Evolutionary conservation across 2,797 vertebrate genomes (phyloP).

Genomic region (Manis javanica): DNA sequence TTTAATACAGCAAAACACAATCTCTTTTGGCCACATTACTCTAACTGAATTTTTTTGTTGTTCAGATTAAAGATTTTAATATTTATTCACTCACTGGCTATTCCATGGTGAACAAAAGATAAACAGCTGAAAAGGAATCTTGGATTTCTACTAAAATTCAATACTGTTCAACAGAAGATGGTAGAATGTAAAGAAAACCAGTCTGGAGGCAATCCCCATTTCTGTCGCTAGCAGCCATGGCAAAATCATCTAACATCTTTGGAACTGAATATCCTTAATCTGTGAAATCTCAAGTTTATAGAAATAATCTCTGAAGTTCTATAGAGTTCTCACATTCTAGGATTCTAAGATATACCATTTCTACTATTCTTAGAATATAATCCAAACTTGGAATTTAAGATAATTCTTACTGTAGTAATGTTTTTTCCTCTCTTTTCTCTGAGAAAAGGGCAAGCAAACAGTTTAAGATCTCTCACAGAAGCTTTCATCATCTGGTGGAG

Average conservation of each 20-base stretch:
- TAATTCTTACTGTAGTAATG: conserved; percentile 92
- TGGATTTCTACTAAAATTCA: conserved; percentile 38
- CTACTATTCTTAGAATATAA: neutral
- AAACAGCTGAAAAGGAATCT: neutral
- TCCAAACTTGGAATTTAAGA: neutral
- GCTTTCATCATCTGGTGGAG: conserved; percentile 89
- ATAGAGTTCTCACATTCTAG: neutral
- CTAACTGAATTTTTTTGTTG: neutral
- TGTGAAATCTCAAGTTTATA: neutral
- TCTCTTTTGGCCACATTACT: neutral
- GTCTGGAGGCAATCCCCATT: neutral
- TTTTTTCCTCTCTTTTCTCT: conserved; percentile 86
- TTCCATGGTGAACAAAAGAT: neutral
- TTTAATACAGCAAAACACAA: conserved; percentile 40
- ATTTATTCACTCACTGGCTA: neutral
- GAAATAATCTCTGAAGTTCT: neutral
- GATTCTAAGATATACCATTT: neutral
- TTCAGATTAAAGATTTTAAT: neutral
- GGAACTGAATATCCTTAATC: neutral
- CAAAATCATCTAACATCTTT: neutral
- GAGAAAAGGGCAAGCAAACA: conserved; percentile 96
- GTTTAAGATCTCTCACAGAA: conserved; percentile 90
- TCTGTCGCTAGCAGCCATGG: neutral
- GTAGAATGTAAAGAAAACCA: neutral
- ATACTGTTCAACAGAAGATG: neutral